Percentiles rank a stretch among this genome's conserved stretches.
These are phyloP conservation scores for Zaprionus lineosus DNA, from an alignment of 2,888 invertebrate genomes.

Conservation along the genomic window DNA sequence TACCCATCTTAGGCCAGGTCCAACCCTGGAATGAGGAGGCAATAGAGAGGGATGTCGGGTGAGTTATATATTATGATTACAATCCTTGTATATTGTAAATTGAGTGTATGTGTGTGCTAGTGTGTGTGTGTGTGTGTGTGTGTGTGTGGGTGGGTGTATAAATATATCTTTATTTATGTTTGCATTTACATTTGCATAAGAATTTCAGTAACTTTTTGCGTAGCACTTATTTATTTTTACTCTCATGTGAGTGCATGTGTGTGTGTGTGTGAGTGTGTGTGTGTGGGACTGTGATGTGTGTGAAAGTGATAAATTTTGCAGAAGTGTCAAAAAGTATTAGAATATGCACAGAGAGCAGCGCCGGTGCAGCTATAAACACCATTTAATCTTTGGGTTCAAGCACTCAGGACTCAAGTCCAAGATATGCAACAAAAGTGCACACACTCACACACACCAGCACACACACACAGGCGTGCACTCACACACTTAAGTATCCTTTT, in stretches of 20 bases:
- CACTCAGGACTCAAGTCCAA: constrained; percentile 57
- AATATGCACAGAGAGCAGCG: constrained; percentile 34
- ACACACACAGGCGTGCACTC: constrained; percentile 7
- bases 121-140: too few relatives aligned
- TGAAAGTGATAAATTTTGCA: constrained; percentile 66
- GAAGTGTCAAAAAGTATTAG: constrained; percentile 74
- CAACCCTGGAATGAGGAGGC: constrained; percentile 86
- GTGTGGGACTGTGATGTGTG: constrained; percentile 23
- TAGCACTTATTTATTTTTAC: constrained; percentile 11
- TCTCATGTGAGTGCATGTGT: constrained; percentile 1
- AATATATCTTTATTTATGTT: too few relatives aligned
- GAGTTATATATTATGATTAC: constrained; percentile 43
- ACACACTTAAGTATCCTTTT: constrained; percentile 28
- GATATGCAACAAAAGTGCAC: constrained; percentile 7
- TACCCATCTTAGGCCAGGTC: constrained; percentile 94
- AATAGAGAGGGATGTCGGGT: constrained; percentile 2
- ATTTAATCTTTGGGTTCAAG: constrained; percentile 78
- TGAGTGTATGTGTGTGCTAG: too few relatives aligned
- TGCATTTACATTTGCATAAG: not conserved
- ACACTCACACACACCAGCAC: constrained; percentile 16
- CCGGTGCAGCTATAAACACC: constrained; percentile 69
- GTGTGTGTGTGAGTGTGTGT: not conserved
- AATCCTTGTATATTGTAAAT: constrained; percentile 13
- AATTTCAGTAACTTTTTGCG: constrained; percentile 15
- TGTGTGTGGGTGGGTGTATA: too few relatives aligned